phyloP scores from a whole-genome alignment of 2,797 vertebrate species.

The Amblyraja radiata region DNA sequence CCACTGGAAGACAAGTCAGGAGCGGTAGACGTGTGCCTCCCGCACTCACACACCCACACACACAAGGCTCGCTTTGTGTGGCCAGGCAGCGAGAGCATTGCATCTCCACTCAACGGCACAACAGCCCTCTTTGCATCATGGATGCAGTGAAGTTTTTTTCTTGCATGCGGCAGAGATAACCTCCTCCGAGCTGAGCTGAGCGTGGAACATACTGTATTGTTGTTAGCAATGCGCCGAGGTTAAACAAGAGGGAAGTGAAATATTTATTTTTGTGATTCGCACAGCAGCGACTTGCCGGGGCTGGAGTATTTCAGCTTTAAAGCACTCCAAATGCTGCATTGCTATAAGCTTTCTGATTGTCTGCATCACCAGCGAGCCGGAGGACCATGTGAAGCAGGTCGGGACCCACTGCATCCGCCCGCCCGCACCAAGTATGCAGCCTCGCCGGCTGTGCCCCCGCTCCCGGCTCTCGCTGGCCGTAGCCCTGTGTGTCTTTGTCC shows the following conservation, averaged over 20 bases:
- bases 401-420: neutral
- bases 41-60: no score
- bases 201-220: neutral
- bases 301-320: neutral
- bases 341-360: neutral
- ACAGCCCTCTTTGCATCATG: neutral
- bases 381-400: neutral
- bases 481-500: slow-evolving; percentile 75
- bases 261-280: neutral
- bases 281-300: neutral
- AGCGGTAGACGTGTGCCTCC: no score
- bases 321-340: neutral
- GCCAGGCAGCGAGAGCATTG: neutral
- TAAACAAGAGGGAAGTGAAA: neutral
- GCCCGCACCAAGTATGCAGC: slow-evolving; percentile 42
- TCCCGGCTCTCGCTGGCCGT: slow-evolving; percentile 76
- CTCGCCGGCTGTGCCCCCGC: slow-evolving; percentile 71
- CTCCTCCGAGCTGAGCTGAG: neutral
- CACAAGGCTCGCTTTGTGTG: slow-evolving; percentile 21
- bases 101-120: neutral
- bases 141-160: neutral
- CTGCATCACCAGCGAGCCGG: neutral
- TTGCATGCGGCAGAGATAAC: neutral
- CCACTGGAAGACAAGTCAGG: neutral
- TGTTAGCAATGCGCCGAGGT: neutral